Conservation (phyloP, 2,113 vertebrate genomes). For the Felis chaus region DNA sequence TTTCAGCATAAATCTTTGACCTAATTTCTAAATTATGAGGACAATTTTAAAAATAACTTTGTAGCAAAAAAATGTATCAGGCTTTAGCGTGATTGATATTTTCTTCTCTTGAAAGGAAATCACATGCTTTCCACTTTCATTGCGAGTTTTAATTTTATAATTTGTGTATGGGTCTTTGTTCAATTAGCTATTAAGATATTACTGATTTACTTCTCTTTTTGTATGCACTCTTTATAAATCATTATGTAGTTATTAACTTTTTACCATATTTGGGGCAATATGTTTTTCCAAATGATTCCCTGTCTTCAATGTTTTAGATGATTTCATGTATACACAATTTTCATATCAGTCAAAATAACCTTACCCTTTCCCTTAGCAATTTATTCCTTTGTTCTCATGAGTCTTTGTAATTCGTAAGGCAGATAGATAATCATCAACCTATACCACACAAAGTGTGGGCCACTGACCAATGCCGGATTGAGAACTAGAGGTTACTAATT, state of each 20-base stretch:
- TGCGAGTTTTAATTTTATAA: not conserved
- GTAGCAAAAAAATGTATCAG: not conserved
- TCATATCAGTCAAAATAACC: not conserved
- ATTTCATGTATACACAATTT: not conserved
- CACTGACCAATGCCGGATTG: not conserved
- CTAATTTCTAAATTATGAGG: not conserved
- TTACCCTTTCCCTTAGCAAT: not conserved
- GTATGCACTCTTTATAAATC: not conserved
- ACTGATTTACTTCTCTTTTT: not conserved
- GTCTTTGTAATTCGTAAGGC: not conserved
- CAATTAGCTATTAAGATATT: not conserved
- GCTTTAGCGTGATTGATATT: not conserved
- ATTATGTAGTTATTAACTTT: not conserved
- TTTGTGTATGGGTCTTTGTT: not conserved
- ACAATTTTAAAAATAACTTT: not conserved
- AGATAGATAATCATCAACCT: not conserved
- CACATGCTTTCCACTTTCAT: not conserved
- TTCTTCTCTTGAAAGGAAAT: not conserved
- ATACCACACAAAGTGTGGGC: not conserved
- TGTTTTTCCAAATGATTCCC: not conserved
- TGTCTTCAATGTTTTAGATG: not conserved
- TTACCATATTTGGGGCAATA: not conserved
- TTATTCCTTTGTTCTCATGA: not conserved
- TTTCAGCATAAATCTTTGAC: not conserved
- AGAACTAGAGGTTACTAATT: not conserved